Evolutionary conservation across 2,888 invertebrate species (phyloP).

Genomic region (Xiphydria camelus): DNA sequence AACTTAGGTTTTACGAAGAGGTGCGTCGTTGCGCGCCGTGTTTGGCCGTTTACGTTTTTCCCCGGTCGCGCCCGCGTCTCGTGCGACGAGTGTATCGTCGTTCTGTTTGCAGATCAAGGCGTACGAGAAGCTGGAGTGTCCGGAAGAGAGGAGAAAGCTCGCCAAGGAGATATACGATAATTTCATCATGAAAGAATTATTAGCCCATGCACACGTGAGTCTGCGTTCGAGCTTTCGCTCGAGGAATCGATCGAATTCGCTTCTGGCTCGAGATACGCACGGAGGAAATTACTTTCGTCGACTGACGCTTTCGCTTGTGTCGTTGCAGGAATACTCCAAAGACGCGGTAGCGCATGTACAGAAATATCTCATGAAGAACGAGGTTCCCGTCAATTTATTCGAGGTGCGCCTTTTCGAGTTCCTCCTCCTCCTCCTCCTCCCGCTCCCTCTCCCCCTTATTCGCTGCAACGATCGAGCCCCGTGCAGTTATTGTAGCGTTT

Average conservation of each 20-base stretch:
- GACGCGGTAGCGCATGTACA: constrained; percentile 97
- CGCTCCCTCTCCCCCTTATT: neutral
- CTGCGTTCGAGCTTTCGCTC: constrained; percentile 10
- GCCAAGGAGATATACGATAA: constrained; percentile 98
- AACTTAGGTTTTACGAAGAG: constrained; percentile 99
- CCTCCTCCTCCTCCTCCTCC: no score
- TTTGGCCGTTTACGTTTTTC: constrained; percentile 12
- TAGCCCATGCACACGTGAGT: constrained; percentile 98
- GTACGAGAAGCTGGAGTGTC: constrained; percentile 97
- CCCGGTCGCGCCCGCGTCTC: neutral
- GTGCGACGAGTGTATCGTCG: constrained; percentile 20
- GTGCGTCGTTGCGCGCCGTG: constrained; percentile 62
- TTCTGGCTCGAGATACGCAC: no score
- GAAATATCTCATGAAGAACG: constrained; percentile 94
- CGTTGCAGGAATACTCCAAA: constrained; percentile 93
- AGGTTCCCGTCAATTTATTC: constrained; percentile 96
- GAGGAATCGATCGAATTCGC: neutral
- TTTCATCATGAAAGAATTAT: constrained; percentile 99
- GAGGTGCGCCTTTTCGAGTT: no score
- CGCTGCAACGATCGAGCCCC: neutral
- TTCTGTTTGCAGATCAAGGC: constrained; percentile 96
- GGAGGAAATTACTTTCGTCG: no score
- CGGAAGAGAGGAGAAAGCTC: constrained; percentile 92
- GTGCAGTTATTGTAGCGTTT: neutral
- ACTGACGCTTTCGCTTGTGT: constrained; percentile 22